Base-by-base conservation (phyloP, 64 coral and sea anemone species). In the Montipora efflorescens region DNA sequence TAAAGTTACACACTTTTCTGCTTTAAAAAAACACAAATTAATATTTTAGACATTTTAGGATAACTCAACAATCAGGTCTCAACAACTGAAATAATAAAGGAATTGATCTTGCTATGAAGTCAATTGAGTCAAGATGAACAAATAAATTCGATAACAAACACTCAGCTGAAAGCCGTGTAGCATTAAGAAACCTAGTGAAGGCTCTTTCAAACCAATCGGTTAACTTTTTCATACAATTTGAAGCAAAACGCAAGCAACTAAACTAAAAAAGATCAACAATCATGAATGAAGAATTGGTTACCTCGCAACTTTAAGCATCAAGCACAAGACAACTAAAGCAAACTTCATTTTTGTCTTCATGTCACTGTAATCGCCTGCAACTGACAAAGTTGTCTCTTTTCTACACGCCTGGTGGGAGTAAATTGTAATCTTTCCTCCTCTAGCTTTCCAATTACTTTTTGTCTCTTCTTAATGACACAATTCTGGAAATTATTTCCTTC, bases 281-380 rank as follows among this genome's bases (percentile, higher is more conserved):
- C 3, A 49, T 9, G 14, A 58, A 59, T 15, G 7, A 48, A 18
- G 61, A 64, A 12, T 64, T 64, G 48, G 4, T 22, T 72, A 86
- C 62, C 62, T 71, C 46, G 45, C 45, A 86, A 68, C 82, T 46
- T 86, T 5, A 50, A 50, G 18, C 61, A 72, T 23, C 46, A 86
- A 72, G 5, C 68, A 45, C 62, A 86, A 1, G 19, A 86, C 0
- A 23, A 86, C 16, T 5, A 43, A 14, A 23, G 71, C 4, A 5
- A 43, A 18, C 19, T 70, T 72, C 82, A 72, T 72, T 64, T 71
- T 86, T 19, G 9, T 10, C 25, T 46, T 11, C 11, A 57, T 11
- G 11, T 8, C n/a, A 2, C 28, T 47, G 13, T 47, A n/a, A 43
- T 46, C 74, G 43, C 45, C 11, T 6, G 53, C 11, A 8, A 57